Percentiles rank a stretch among this genome's conserved stretches.
Evolutionary conservation across 2,888 invertebrate genomes (phyloP).

Genomic region (Tineola bisselliella): DNA sequence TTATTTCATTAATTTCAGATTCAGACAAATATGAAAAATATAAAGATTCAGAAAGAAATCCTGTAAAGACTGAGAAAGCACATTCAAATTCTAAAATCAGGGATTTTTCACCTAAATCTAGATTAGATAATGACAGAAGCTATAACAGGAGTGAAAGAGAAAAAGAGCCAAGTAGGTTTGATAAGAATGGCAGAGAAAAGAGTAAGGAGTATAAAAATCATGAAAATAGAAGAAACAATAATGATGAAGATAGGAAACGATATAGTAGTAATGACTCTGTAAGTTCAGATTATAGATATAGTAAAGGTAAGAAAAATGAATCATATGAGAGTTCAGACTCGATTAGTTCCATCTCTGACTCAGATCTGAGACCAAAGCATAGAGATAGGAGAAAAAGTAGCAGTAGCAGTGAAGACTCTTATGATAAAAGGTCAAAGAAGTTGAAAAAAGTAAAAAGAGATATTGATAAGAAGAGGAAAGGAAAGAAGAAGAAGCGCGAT

Average conservation of each 20-base stretch:
- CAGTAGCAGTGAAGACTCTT: conserved; percentile 28
- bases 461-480: conserved; percentile 67
- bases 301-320: conserved; percentile 23
- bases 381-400: conserved; percentile 28
- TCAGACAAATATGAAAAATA: conserved; percentile 77
- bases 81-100: conserved; percentile 21
- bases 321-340: conserved; percentile 37
- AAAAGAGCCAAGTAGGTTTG: conserved; percentile 9
- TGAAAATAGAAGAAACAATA: conserved; percentile 21
- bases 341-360: conserved; percentile 32
- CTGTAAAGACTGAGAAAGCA: conserved; percentile 26
- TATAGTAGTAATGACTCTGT: conserved; percentile 21
- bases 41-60: conserved; percentile 40
- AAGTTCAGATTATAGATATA: background rate
- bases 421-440: conserved; percentile 39
- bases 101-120: conserved; percentile 25
- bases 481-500: conserved; percentile 64
- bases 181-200: conserved; percentile 15
- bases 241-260: conserved; percentile 13
- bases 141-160: conserved; percentile 20
- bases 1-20: conserved; percentile 61
- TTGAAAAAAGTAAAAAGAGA: conserved; percentile 44
- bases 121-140: conserved; percentile 20
- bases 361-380: conserved; percentile 26
- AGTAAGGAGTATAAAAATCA: conserved; percentile 29